These are phyloP conservation scores for Oryzias woworae DNA, from an alignment of 2,113 vertebrate species.

Conservation along the genomic window DNA sequence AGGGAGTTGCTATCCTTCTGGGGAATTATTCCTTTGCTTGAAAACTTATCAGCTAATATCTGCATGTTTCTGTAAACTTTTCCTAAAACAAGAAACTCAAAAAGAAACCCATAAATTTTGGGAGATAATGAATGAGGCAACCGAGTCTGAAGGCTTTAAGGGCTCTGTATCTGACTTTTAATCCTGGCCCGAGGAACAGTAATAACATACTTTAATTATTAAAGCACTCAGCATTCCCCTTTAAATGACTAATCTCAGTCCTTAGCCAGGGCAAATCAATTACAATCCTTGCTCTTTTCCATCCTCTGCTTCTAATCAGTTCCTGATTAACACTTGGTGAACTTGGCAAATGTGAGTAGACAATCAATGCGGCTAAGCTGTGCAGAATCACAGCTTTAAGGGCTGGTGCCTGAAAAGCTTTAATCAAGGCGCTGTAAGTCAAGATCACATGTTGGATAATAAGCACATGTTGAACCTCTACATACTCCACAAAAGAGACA, in stretches of 20 bases:
- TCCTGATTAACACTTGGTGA: constrained; percentile 57
- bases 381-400: constrained; percentile 4
- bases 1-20: not conserved
- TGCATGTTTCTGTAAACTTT: constrained; percentile 14
- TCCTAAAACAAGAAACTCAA: constrained; percentile 6
- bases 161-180: constrained; percentile 27
- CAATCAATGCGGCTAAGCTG: constrained; percentile 42
- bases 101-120: constrained; percentile 6
- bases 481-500: not conserved
- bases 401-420: constrained; percentile 7
- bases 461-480: constrained; percentile 3
- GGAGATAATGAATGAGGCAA: constrained; percentile 28
- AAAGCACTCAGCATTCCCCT: constrained; percentile 24
- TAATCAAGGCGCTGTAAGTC: constrained; percentile 16
- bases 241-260: constrained; percentile 43
- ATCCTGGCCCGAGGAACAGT: constrained; percentile 21
- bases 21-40: constrained; percentile 24
- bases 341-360: constrained; percentile 36
- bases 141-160: constrained; percentile 14
- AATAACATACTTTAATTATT: constrained; percentile 45
- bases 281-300: constrained; percentile 34
- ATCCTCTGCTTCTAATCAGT: constrained; percentile 56
- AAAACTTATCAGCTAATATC: constrained; percentile 32
- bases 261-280: constrained; percentile 48
- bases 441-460: constrained; percentile 6